phyloP scores from a whole-genome alignment of 2,888 invertebrate species.

The Tryphoninae sp. region DNA sequence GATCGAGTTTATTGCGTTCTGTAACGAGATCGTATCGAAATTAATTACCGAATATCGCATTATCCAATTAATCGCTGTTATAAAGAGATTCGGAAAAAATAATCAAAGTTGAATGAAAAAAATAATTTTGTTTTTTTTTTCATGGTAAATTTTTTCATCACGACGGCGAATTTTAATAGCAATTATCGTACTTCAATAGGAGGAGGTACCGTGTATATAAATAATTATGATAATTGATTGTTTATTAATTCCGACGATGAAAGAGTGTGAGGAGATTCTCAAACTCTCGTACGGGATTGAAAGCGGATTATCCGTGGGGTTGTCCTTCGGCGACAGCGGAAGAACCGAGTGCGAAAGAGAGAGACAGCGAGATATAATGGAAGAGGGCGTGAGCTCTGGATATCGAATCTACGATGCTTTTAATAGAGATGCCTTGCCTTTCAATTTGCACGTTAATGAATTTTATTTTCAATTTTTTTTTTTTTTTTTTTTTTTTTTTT shows the following conservation, averaged over 20 bases:
- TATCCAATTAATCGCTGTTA: no score
- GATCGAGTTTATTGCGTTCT: no score
- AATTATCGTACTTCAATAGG: neutral
- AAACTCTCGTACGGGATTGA: constrained; percentile 3
- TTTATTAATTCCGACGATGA: neutral
- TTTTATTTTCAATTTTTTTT: constrained; percentile 63
- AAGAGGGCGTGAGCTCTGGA: constrained; percentile 27
- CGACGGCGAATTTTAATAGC: neutral
- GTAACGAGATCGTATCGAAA: no score
- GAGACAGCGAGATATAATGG: constrained; percentile 20
- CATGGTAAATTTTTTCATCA: no score
- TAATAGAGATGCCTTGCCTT: constrained; percentile 67
- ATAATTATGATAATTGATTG: neutral
- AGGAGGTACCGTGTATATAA: neutral
- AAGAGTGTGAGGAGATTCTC: neutral
- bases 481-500: no score
- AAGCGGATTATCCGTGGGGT: constrained; percentile 1
- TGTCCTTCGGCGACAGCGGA: neutral
- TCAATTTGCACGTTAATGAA: constrained; percentile 76
- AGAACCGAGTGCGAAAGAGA: neutral
- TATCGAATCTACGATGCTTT: constrained; percentile 56
- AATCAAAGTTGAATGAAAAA: no score
- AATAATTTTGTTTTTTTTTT: no score
- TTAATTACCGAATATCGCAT: no score
- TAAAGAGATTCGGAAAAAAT: no score